Conservation (phyloP, 2,797 vertebrate genomes). For the Anomalospiza imberbis region DNA sequence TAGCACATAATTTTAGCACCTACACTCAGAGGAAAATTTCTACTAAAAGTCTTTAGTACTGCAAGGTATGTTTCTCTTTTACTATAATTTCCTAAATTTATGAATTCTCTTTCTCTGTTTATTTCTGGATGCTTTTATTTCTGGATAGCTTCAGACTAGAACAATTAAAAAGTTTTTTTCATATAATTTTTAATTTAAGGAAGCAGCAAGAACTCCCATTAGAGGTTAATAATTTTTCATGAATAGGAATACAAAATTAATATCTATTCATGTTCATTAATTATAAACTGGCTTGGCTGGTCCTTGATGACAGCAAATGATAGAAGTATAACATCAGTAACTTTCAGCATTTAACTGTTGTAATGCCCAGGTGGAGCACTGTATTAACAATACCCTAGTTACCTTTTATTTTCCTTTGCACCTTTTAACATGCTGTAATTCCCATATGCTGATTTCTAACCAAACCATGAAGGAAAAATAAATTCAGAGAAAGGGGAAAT, state of each 20-base stretch:
- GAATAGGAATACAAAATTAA: not conserved
- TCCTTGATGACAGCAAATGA: not conserved
- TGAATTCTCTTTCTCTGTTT: not conserved
- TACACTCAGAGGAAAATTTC: not conserved
- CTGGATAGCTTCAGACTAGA: not conserved
- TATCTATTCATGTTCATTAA: not conserved
- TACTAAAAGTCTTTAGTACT: not conserved
- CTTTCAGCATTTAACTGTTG: not conserved
- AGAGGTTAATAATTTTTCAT: not conserved
- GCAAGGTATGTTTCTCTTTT: not conserved
- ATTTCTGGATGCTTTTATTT: constrained; percentile 5
- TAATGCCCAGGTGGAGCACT: not conserved
- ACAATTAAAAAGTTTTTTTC: not conserved
- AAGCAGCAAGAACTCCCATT: not conserved
- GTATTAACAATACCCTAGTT: not conserved
- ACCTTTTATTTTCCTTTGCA: not conserved
- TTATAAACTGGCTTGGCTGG: not conserved
- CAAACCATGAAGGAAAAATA: not conserved
- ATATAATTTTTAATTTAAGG: not conserved
- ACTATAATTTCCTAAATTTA: not conserved
- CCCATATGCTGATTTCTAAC: not conserved
- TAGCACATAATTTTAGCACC: not conserved
- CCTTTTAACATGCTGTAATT: not conserved
- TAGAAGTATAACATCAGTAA: not conserved
- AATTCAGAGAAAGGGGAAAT: not conserved